Conservation (phyloP, 2,113 vertebrate genomes). For the Vicugna pacos region DNA sequence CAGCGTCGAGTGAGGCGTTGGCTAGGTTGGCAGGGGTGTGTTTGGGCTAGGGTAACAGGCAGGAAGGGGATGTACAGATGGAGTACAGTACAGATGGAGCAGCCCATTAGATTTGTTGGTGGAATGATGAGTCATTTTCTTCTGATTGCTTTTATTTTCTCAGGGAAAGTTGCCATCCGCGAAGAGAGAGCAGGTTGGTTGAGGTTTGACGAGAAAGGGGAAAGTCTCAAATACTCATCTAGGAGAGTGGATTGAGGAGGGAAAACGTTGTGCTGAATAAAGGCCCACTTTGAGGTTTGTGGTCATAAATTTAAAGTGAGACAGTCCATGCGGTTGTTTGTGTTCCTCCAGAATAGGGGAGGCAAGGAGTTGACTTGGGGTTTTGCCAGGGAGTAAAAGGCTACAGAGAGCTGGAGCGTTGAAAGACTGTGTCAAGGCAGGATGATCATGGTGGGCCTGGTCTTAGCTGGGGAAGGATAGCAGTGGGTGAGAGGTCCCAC, state of each 20-base stretch:
- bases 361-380: not conserved
- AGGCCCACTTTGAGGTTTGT: conserved; percentile 30
- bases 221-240: not conserved
- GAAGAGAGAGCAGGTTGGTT: not conserved
- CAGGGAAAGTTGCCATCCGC: not conserved
- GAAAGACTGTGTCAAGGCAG: rapidly evolving
- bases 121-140: not conserved
- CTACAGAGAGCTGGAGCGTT: too few species aligned
- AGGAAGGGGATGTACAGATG: not conserved
- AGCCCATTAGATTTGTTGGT: not conserved
- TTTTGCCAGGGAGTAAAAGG: not conserved
- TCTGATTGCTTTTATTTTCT: not conserved
- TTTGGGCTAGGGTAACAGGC: not conserved
- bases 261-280: not conserved
- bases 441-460: not conserved
- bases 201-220: conserved; percentile 14
- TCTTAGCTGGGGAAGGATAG: not conserved
- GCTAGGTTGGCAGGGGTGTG: not conserved
- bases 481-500: rapidly evolving
- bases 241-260: not conserved
- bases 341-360: not conserved
- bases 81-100: rapidly evolving
- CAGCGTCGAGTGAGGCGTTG: rapidly evolving
- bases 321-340: rapidly evolving
- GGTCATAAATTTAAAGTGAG: not conserved